Evolutionary conservation across 1,140 invertebrate genomes (phyloP).

Genomic region (Aculops lycopersici): DNA sequence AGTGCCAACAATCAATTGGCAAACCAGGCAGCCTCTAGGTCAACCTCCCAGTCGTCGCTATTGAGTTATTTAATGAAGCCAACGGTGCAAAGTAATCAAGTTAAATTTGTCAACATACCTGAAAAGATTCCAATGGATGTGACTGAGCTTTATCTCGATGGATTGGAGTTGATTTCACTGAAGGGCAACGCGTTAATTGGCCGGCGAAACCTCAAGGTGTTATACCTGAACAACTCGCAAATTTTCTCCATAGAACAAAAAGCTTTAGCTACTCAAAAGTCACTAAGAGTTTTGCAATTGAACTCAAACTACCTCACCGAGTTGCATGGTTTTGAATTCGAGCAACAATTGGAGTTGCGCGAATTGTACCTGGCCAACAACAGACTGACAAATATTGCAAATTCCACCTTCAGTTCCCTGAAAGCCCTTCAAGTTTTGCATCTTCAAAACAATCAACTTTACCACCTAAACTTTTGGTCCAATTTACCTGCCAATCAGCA

Average conservation of each 20-base stretch:
- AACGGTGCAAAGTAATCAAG: not conserved
- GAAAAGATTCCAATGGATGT: conserved; percentile 68
- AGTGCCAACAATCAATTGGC: too few species aligned
- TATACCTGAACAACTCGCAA: conserved; percentile 57
- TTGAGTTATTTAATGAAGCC: not conserved
- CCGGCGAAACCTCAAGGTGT: conserved; percentile 44
- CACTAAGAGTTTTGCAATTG: conserved; percentile 28
- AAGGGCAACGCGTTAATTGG: conserved; percentile 64
- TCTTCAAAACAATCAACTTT: conserved; percentile 38
- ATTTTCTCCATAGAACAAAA: conserved; percentile 50
- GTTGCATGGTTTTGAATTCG: conserved; percentile 46
- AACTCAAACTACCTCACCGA: conserved; percentile 48
- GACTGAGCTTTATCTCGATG: conserved; percentile 63
- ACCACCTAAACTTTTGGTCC: not conserved
- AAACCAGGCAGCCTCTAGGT: conserved; percentile 27
- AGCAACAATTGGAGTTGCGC: conserved; percentile 29
- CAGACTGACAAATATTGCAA: conserved; percentile 42
- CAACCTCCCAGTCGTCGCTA: conserved; percentile 21
- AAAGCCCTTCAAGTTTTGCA: conserved; percentile 38
- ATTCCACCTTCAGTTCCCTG: conserved; percentile 32
- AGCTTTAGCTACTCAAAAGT: conserved; percentile 49
- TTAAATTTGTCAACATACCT: conserved; percentile 29
- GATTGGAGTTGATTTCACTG: conserved; percentile 50
- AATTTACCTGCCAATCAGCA: too few species aligned
- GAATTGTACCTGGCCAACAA: conserved; percentile 63